Evolutionary conservation across 2,888 invertebrate species (phyloP), one percentile per base, ranked within the genome.

Genomic region (Punctoribates punctum): DNA sequence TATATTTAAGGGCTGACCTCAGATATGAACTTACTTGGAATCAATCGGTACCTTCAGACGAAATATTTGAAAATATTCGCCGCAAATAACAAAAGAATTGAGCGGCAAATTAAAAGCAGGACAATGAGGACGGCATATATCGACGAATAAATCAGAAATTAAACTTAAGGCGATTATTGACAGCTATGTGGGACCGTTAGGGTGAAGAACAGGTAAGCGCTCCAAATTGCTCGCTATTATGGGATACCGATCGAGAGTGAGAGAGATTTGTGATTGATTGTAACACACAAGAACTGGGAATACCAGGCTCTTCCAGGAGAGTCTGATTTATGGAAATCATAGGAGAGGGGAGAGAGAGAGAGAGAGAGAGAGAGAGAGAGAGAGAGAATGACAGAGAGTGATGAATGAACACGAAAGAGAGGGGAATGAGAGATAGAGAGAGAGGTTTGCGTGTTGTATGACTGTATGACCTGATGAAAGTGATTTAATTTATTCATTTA

Each of bases 401-500:
- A 60, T n/a, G n/a, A n/a, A n/a, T n/a, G n/a, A n/a, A n/a, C n/a
- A n/a, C n/a, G n/a, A n/a, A n/a, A n/a, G n/a, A n/a, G n/a, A 23
- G 23, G 60, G 20, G 60, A 60, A 23, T 4, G 51, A 51, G 51
- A 51, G 51, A 60, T 9, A 60, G 60, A 60, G 25, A 60, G 25
- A 34, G 67, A 67, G 67, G 11, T 38, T 34, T 38, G 67, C 38
- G 67, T 67, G 67, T 42, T 67, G 29, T 67, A 67, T 67, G 67
- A 60, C 20, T 67, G 29, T 67, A 67, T 67, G 67, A 29, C 34
- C 67, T 20, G 38, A 38, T 38, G 29, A 34, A 42, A 67, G 67
- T 67, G 38, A 42, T 42, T 67, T 67, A 67, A 67, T 67, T 38
- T 67, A 67, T 67, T 67, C 67, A 67, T 67, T 67, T 67, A 67